Conservation (phyloP, 2,797 vertebrate species). For the Molossus alvarezi region DNA sequence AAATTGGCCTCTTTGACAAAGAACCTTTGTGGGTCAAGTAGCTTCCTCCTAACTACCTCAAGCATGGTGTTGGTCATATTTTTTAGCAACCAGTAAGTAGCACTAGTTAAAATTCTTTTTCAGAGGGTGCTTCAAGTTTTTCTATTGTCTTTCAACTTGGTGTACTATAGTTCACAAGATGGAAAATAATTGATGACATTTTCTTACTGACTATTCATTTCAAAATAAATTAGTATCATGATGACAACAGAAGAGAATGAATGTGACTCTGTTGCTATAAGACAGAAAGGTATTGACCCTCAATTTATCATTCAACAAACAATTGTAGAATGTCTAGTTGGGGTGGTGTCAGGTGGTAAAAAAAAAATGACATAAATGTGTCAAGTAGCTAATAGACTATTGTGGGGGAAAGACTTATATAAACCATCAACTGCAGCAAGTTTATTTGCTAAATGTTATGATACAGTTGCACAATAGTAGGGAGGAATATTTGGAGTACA, state of each 20-base stretch:
- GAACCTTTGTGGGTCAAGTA: background rate
- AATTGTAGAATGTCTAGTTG: background rate
- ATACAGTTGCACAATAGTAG: background rate
- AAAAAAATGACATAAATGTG: background rate
- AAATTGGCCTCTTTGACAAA: background rate
- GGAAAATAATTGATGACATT: background rate
- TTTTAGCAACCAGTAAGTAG: background rate
- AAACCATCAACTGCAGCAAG: background rate
- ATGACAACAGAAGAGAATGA: background rate
- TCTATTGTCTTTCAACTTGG: background rate
- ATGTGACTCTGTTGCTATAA: background rate
- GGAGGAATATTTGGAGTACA: background rate
- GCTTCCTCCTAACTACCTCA: background rate
- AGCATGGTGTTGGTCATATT: background rate
- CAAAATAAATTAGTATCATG: background rate
- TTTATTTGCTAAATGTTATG: background rate
- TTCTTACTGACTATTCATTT: background rate
- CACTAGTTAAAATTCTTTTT: background rate
- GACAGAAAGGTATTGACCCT: background rate
- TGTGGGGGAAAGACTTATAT: background rate
- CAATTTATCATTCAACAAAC: background rate
- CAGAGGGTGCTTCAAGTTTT: background rate
- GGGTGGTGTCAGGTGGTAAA: background rate
- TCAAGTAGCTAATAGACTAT: background rate
- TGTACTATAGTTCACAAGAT: background rate